These are phyloP conservation scores for Myotis findleyi DNA, from an alignment of 2,797 vertebrate species.

Conservation along the genomic window DNA sequence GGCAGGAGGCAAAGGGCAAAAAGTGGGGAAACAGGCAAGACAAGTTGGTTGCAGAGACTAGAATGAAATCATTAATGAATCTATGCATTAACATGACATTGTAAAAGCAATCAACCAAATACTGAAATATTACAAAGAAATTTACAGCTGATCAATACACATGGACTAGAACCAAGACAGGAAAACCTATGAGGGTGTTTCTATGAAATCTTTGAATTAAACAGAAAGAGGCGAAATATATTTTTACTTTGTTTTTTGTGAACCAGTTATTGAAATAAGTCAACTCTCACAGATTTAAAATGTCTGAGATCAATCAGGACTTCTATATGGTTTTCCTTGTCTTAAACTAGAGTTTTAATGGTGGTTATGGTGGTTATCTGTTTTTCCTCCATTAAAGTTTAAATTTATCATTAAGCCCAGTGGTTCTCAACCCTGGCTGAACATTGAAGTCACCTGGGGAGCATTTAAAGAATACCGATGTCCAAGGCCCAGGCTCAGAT, in stretches of 20 bases:
- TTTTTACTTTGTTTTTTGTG: slow-evolving; percentile 17
- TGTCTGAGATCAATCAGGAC: not conserved
- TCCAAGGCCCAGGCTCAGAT: not conserved
- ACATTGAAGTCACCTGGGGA: not conserved
- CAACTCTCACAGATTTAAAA: slow-evolving; percentile 25
- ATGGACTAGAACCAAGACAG: not conserved
- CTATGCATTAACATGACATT: not conserved
- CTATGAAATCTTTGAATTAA: slow-evolving; percentile 37
- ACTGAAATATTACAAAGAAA: not conserved
- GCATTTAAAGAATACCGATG: not conserved
- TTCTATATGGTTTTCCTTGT: not conserved
- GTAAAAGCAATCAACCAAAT: not conserved
- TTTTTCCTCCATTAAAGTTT: slow-evolving; percentile 12
- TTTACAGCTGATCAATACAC: not conserved
- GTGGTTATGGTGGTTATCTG: not conserved
- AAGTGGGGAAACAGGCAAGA: not conserved
- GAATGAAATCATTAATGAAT: not conserved
- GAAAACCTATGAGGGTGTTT: slow-evolving; percentile 2
- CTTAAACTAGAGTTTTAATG: not conserved
- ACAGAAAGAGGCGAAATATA: not conserved
- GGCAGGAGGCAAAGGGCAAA: rapidly evolving
- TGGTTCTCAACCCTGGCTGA: not conserved
- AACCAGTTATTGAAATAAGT: not conserved
- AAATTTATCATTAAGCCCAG: not conserved
- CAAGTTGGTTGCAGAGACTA: not conserved